Percentiles rank a stretch among this genome's conserved stretches.
These are phyloP conservation scores for Rutpela maculata DNA, from an alignment of 2,888 invertebrate genomes.

Conservation along the genomic window DNA sequence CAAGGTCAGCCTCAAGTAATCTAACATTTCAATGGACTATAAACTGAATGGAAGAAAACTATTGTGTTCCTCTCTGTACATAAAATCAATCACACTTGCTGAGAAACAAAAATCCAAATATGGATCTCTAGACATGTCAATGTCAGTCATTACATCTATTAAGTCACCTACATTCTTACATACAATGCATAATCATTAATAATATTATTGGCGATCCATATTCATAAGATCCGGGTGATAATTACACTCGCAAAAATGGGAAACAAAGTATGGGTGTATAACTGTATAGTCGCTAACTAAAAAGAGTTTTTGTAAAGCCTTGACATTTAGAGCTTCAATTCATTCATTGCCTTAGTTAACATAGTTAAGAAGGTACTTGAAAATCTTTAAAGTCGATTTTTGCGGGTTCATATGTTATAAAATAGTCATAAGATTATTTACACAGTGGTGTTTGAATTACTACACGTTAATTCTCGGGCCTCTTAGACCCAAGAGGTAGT, in stretches of 20 bases:
- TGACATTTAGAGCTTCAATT: slow-evolving; percentile 10
- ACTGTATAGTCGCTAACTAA: neutral
- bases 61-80: neutral
- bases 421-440: too few relatives aligned
- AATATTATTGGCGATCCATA: slow-evolving; percentile 16
- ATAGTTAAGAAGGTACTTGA: slow-evolving; percentile 6
- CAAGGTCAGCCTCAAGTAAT: too few relatives aligned
- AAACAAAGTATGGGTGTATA: neutral
- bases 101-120: neutral
- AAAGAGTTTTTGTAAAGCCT: slow-evolving; percentile 7
- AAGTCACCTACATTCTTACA: neutral
- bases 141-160: neutral
- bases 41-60: too few relatives aligned
- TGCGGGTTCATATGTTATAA: neutral
- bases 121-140: neutral
- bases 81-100: neutral
- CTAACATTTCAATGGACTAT: too few relatives aligned
- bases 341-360: neutral
- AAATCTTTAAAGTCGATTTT: neutral
- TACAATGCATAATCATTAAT: neutral
- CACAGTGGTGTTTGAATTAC: too few relatives aligned
- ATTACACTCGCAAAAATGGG: neutral
- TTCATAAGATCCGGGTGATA: slow-evolving; percentile 30
- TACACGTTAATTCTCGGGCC: too few relatives aligned
- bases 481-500: too few relatives aligned